phyloP scores from a whole-genome alignment of 2,888 invertebrate species.

The Acrobasis consociella region DNA sequence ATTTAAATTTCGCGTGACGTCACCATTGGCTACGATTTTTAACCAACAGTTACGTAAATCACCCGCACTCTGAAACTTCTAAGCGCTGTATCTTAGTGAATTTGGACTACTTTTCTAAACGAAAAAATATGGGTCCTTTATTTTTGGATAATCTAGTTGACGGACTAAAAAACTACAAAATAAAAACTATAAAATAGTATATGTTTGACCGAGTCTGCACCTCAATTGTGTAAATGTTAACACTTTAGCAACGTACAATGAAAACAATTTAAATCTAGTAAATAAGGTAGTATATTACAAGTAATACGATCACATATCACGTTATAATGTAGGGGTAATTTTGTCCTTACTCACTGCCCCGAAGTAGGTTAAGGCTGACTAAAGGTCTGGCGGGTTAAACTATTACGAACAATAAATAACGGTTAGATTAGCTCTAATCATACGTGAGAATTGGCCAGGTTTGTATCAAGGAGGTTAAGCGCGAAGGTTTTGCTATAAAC shows the following conservation, averaged over 20 bases:
- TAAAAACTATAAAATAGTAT: too few species aligned
- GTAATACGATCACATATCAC: slow-evolving; percentile 16
- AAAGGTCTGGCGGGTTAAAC: slow-evolving; percentile 11
- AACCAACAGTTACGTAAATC: too few species aligned
- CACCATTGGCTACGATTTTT: too few species aligned
- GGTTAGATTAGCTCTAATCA: slow-evolving; percentile 5
- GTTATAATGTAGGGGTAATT: slow-evolving; percentile 13
- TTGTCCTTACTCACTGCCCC: neutral
- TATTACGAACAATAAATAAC: slow-evolving; percentile 18
- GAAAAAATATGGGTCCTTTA: too few species aligned
- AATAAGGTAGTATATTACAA: slow-evolving; percentile 1
- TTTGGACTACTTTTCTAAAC: too few species aligned
- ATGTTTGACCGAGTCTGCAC: too few species aligned
- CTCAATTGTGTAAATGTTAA: too few species aligned
- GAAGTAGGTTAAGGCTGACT: slow-evolving; percentile 7
- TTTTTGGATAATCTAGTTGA: too few species aligned
- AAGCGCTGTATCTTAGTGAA: too few species aligned
- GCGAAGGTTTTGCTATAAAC: neutral
- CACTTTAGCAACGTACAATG: neutral
- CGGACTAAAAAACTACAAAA: too few species aligned
- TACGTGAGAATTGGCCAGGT: slow-evolving; percentile 12
- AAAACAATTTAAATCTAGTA: neutral
- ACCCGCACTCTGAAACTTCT: too few species aligned
- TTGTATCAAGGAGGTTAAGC: neutral
- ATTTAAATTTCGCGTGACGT: too few species aligned